Conservation (phyloP, 2,113 vertebrate species). For the Corapipo altera region DNA sequence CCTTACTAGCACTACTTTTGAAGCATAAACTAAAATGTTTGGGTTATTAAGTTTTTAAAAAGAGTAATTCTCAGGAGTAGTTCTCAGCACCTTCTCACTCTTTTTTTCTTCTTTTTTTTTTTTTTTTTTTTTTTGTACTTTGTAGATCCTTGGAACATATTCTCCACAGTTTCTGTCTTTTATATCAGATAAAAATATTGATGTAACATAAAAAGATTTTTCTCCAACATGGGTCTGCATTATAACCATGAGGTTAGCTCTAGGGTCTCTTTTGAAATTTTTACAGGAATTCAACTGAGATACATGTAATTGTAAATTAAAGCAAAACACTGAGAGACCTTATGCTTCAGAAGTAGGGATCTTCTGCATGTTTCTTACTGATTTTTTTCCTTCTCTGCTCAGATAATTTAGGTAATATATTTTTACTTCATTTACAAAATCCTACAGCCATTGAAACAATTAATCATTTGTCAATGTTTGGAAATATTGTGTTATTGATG, state of each 20-base stretch:
- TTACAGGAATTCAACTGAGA: neutral
- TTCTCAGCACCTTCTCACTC: neutral
- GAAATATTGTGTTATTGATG: neutral
- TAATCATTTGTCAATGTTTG: neutral
- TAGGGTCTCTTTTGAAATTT: neutral
- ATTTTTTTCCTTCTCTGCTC: neutral
- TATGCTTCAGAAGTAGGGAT: neutral
- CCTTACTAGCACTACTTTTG: neutral
- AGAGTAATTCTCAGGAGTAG: neutral
- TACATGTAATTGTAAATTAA: neutral
- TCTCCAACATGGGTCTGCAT: neutral
- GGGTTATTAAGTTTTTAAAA: neutral
- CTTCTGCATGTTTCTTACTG: neutral
- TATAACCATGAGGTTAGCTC: neutral
- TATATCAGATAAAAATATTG: neutral
- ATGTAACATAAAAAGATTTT: neutral
- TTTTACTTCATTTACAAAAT: neutral
- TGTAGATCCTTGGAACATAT: neutral
- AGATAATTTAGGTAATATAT: neutral
- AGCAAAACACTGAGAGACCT: neutral
- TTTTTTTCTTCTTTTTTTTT: no score
- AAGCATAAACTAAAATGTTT: neutral
- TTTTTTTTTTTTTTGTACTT: neutral
- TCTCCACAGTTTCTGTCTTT: neutral
- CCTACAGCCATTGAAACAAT: neutral